phyloP scores from a whole-genome alignment of 2,113 vertebrate genomes.

The Istiophorus platypterus region DNA sequence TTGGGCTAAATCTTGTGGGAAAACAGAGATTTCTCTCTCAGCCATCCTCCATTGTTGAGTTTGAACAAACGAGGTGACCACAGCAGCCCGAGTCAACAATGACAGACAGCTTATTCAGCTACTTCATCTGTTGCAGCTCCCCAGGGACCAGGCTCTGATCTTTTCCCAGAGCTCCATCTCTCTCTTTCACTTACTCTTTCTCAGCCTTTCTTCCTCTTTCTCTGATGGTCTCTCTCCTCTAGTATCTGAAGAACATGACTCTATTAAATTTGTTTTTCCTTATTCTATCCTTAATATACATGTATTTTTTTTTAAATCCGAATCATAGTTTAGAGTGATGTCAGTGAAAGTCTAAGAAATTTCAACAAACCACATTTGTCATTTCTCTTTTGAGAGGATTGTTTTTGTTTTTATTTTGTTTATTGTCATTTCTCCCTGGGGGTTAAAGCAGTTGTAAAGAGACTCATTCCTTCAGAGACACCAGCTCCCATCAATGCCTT shows the following conservation, averaged over 20 bases:
- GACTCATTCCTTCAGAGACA: constrained; percentile 82
- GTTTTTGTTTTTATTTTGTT: constrained; percentile 73
- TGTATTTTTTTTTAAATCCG: neutral
- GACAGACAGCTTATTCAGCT: constrained; percentile 85
- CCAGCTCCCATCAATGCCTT: constrained; percentile 80
- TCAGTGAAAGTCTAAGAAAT: neutral
- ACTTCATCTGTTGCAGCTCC: constrained; percentile 83
- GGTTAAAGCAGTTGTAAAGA: constrained; percentile 74
- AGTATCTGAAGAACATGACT: constrained; percentile 48
- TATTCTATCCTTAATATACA: neutral
- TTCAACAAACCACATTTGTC: neutral
- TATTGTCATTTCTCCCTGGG: constrained; percentile 73
- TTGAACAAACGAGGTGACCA: constrained; percentile 82
- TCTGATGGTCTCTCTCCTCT: constrained; percentile 39
- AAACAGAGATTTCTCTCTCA: constrained; percentile 79
- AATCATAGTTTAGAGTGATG: neutral
- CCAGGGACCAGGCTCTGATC: constrained; percentile 81
- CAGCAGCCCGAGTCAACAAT: constrained; percentile 82
- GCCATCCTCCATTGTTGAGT: constrained; percentile 77
- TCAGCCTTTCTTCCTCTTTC: constrained; percentile 49
- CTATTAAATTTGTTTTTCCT: constrained; percentile 7
- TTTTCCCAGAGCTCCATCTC: constrained; percentile 82
- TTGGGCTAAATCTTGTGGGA: constrained; percentile 78
- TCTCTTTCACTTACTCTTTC: constrained; percentile 63
- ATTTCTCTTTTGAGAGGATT: constrained; percentile 24